A percentile compares a stretch with the other conserved stretches of the same genome.
Evolutionary conservation across 2,113 vertebrate genomes (phyloP).

Genomic region (Actenoides hombroni): DNA sequence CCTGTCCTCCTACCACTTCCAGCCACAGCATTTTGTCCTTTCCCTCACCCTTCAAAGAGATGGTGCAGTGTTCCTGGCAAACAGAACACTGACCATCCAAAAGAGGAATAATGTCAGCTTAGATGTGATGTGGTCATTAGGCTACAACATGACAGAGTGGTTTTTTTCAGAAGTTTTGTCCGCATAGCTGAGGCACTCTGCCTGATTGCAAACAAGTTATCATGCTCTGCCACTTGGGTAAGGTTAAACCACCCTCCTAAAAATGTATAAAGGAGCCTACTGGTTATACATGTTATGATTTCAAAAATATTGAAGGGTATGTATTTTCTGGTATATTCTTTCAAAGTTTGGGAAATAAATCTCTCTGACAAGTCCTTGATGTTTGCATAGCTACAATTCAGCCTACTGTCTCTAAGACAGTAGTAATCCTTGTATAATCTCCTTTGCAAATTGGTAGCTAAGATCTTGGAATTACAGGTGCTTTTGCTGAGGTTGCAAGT

Average conservation of each 20-base stretch:
- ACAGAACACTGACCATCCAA: background rate
- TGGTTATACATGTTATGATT: background rate
- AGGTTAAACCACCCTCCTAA: background rate
- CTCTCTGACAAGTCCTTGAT: background rate
- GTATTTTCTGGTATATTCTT: background rate
- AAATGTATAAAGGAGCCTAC: background rate
- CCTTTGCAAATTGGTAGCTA: background rate
- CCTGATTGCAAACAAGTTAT: background rate
- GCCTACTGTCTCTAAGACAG: background rate
- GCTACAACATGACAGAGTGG: background rate
- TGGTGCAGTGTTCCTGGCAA: rapidly evolving
- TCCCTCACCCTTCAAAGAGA: background rate
- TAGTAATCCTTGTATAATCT: background rate
- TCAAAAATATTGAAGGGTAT: background rate
- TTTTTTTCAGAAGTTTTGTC: background rate
- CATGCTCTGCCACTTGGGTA: background rate
- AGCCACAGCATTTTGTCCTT: background rate
- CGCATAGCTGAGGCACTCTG: background rate
- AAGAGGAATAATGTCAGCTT: background rate
- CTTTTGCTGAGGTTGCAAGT: background rate
- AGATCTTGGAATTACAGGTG: background rate
- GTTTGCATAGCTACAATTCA: background rate
- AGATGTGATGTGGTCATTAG: background rate
- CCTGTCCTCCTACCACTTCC: background rate
- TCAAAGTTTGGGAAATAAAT: background rate